These are phyloP conservation scores for Thalpophila matura DNA, from an alignment of 2,888 invertebrate species.

Conservation along the genomic window DNA sequence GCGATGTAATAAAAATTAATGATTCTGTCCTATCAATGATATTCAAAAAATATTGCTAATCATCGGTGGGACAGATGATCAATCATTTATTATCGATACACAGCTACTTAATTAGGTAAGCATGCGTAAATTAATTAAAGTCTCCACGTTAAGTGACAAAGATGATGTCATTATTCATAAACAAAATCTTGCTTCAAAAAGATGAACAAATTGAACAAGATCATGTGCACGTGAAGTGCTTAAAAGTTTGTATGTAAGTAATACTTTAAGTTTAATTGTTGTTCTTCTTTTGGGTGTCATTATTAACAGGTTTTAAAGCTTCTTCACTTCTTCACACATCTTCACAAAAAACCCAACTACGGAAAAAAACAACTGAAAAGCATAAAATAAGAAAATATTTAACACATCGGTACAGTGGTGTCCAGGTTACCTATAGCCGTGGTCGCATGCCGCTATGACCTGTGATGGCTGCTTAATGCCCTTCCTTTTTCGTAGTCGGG, in stretches of 20 bases:
- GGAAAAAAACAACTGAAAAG: no score
- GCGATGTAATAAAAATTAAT: slow-evolving; percentile 50
- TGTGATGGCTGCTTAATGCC: no score
- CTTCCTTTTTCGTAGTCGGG: no score
- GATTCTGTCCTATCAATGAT: slow-evolving; percentile 32
- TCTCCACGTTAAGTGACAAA: slow-evolving; percentile 22
- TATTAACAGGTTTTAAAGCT: background rate
- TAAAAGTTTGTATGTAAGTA: no score
- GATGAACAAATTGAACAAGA: slow-evolving; percentile 20
- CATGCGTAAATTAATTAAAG: slow-evolving; percentile 37
- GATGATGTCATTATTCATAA: slow-evolving; percentile 26
- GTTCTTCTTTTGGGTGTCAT: background rate
- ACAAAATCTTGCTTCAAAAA: slow-evolving; percentile 1
- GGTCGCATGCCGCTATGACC: no score
- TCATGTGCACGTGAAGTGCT: background rate
- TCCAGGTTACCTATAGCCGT: no score
- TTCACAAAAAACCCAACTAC: no score
- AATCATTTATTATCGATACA: slow-evolving; percentile 51
- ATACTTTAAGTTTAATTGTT: background rate
- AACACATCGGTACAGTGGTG: no score
- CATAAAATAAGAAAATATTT: no score
- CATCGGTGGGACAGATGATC: slow-evolving; percentile 36
- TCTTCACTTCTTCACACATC: no score
- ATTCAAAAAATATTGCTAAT: slow-evolving; percentile 52
- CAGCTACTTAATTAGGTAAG: slow-evolving; percentile 22